These are phyloP conservation scores for Bombyx huttoni DNA, from an alignment of 2,888 invertebrate genomes.

Conservation along the genomic window DNA sequence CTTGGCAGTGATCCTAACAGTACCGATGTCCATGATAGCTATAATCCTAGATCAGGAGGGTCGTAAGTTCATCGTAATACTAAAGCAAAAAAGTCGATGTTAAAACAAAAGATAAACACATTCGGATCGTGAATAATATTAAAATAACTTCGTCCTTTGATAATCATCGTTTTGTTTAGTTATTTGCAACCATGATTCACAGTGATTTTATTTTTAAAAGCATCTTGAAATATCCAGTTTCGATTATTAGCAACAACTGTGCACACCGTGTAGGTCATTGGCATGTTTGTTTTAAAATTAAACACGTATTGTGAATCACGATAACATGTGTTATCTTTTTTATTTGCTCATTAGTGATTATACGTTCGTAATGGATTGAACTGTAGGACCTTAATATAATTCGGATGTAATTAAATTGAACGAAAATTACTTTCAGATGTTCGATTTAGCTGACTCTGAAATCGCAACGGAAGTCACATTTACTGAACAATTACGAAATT, in stretches of 20 bases:
- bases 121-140: no score
- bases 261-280: neutral
- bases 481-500: conserved; percentile 74
- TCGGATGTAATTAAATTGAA: neutral
- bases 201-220: conserved; percentile 6
- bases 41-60: no score
- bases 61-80: no score
- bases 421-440: conserved; percentile 71
- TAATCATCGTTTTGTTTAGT: neutral
- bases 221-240: conserved; percentile 5
- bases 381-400: neutral
- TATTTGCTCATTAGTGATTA: neutral
- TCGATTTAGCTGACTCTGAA: conserved; percentile 75
- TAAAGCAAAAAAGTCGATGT: no score
- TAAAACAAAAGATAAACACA: no score
- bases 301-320: neutral
- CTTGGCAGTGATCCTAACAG: no score
- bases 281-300: neutral
- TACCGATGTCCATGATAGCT: no score
- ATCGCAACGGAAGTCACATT: conserved; percentile 79
- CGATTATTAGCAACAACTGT: neutral
- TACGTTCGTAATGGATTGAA: neutral
- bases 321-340: neutral
- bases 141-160: neutral
- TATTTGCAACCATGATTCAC: neutral